Conservation (phyloP, 1,140 invertebrate genomes). For the Camponotus vicinus region DNA sequence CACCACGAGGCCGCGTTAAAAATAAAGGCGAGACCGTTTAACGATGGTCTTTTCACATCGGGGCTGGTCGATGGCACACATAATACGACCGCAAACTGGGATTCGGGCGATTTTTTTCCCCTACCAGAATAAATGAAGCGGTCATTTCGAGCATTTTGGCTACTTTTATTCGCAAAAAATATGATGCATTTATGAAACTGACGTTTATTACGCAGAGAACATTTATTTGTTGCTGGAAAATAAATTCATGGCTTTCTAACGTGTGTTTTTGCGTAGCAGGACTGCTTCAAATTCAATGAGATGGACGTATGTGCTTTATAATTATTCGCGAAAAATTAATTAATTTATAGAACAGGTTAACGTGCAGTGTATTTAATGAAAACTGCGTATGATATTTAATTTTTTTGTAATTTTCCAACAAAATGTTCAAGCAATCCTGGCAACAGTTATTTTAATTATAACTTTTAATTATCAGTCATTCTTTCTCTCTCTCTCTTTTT, state of each 20-base stretch:
- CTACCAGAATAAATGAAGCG: neutral
- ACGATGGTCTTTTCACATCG: conserved; percentile 49
- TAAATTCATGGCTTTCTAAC: neutral
- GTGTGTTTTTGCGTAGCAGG: neutral
- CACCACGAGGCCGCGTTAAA: conserved; percentile 67
- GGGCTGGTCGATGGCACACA: conserved; percentile 45
- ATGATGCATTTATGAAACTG: too few relatives aligned
- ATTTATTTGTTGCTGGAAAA: neutral
- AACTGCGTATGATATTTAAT: too few relatives aligned
- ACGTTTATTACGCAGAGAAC: neutral
- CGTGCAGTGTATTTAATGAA: too few relatives aligned
- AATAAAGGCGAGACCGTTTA: conserved; percentile 71
- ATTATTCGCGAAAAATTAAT: too few relatives aligned
- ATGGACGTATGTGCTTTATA: neutral
- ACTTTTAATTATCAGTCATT: neutral
- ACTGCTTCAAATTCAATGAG: neutral
- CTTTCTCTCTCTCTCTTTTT: neutral
- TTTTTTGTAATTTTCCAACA: too few relatives aligned
- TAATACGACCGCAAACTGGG: conserved; percentile 52
- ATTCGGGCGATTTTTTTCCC: conserved; percentile 47
- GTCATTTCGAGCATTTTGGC: neutral
- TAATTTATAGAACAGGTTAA: too few relatives aligned
- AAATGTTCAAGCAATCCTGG: too few relatives aligned
- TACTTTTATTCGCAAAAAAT: neutral
- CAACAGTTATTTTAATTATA: neutral